A percentile compares a stretch with the other conserved stretches of the same genome.
Evolutionary conservation across 2,888 invertebrate species (phyloP).

Genomic region (Odontocolon sp.): DNA sequence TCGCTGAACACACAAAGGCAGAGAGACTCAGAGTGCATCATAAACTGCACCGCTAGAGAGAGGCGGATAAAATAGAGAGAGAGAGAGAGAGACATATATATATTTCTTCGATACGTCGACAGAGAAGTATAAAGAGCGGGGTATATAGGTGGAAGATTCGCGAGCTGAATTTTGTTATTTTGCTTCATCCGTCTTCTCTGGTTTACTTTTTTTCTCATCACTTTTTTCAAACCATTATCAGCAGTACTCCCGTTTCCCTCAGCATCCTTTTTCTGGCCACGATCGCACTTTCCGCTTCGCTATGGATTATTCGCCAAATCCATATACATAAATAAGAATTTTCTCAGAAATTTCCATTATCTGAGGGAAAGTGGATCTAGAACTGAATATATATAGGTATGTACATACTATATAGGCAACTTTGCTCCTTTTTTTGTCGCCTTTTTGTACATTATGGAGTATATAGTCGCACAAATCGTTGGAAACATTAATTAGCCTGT

Average conservation of each 20-base stretch:
- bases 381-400: too few species aligned
- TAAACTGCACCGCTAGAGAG: slow-evolving; percentile 10
- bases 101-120: slow-evolving; percentile 30
- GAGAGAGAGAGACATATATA: too few species aligned
- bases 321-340: slow-evolving; percentile 33
- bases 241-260: not conserved
- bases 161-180: not conserved
- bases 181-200: not conserved
- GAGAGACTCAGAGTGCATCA: slow-evolving; percentile 21
- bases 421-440: too few species aligned
- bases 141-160: slow-evolving; percentile 6
- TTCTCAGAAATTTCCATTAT: slow-evolving; percentile 15
- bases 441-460: too few species aligned
- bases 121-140: slow-evolving; percentile 17
- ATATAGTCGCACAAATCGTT: too few species aligned
- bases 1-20: slow-evolving; percentile 2
- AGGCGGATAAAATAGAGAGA: too few species aligned
- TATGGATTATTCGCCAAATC: slow-evolving; percentile 22
- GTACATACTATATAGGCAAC: too few species aligned
- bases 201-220: not conserved
- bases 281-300: slow-evolving; percentile 1
- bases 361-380: not conserved
- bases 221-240: slow-evolving; percentile 15
- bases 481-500: too few species aligned
- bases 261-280: not conserved